Evolutionary conservation across 1,140 invertebrate species (phyloP), one percentile per base, ranked within the genome.

Genomic region (Ephestia elutella): DNA sequence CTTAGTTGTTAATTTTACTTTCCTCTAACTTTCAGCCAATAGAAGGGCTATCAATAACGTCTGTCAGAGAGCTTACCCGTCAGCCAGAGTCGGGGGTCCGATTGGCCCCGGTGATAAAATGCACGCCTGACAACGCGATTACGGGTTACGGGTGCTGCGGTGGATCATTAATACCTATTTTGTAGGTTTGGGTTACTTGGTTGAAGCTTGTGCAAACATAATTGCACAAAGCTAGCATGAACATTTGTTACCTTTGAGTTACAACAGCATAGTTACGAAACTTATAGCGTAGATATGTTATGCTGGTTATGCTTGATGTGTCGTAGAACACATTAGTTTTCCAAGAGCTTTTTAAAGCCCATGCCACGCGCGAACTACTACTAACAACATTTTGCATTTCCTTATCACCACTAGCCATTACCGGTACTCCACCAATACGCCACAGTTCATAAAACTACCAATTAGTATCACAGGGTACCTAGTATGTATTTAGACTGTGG

Each of bases 91-190:
- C 11, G 13, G 63, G 67, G 62, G 62, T 61, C 38, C 53, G 69
- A 87, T 87, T 87, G 62, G 82, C 59, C 66, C n/a, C 75, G 85
- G 85, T 80, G 70, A 87, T 87, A 87, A 87, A 87, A 71, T 87
- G 85, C 78, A 86, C 75, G 85, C 74, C 66, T 87, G 85, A 71
- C 85, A 82, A 28, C 30, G 53, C 74, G 78, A 86, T 86, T 85
- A 82, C 54, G 59, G 66, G 54, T 64, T 44, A 21, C 20, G 48
- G 32, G 51, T 60, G 57, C 30, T 59, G 5, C 20, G 30, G 13
- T 25, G 11, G 20, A 15, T 53, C 50, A 53, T 53, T 53, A 53
- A 53, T n/a, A 25, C n/a, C 50, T 53, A 53, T 53, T 53, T 53
- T 53, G 50, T 53, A 53, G 20, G 2, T 21, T 44, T 44, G n/a